Evolutionary conservation across 2,888 invertebrate species (phyloP), one percentile per base, ranked within the genome.

Genomic region (Drosophila niveifrons): DNA sequence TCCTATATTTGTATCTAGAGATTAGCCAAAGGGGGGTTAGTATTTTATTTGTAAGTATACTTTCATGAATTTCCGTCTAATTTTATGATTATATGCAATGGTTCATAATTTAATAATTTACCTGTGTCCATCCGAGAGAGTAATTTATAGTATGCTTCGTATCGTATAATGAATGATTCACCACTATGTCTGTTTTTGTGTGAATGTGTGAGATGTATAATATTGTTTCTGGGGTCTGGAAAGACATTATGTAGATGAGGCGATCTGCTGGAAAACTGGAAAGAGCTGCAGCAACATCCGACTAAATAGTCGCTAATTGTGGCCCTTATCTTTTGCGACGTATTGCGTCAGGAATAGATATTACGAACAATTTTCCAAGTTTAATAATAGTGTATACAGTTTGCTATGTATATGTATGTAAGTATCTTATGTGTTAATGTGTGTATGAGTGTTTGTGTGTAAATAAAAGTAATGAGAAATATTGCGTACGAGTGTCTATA

Each of bases 101-200:
- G 39, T 65, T 51, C 48, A 48, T 64, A 70, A 53, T 70, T 57
- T 58, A 34, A 50, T 48, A 75, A 52, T 72, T 80, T 80, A 79
- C 79, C 79, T 80, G 79, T 80, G 75, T 80, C 66, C 72, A 66
- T 80, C 79, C 79, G 79, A 79, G 62, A 79, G 63, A 79, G 63
- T 66, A 58, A 58, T 62, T 48, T 71, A 50, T 72, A 29, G 13
- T 73, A 17, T 57, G 31, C 46, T 18, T 23, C 23, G 29, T 41
- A 61, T 74, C 61, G 53, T 57, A 53, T 76, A 52, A 73, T 56
- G 56, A 52, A 73, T 56, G 56, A 51, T 36, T 47, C 13, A 36
- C 36, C 13, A 36, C 36, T 29, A 39, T 23, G 23, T 17, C 15
- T 43, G 53, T 55, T 23, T 41, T 6, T 46, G 52, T 50, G 23